A percentile compares a stretch with the other conserved stretches of the same genome.
phyloP scores from a whole-genome alignment of 92 coral and sea anemone genomes.

The Epizoanthus illoricatus region DNA sequence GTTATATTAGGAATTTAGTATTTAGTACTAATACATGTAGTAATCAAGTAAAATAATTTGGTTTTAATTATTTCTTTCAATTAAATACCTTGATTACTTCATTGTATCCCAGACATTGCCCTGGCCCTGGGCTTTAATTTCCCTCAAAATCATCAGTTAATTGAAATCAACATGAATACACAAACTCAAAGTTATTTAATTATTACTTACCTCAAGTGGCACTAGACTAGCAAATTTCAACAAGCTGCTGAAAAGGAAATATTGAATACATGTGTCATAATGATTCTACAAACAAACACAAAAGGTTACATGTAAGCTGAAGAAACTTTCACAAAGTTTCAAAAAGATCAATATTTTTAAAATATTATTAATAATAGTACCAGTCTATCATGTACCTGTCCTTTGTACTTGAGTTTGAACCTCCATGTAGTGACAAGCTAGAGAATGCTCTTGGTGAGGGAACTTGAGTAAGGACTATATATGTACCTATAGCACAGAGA shows the following conservation, averaged over 20 bases:
- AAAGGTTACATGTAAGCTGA: background rate
- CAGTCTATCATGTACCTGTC: background rate
- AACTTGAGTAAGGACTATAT: background rate
- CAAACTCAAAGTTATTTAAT: background rate
- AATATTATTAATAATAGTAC: background rate
- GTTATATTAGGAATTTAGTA: background rate
- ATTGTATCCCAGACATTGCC: no score
- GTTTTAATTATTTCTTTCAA: no score
- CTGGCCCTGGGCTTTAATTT: background rate
- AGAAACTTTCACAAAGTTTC: no score
- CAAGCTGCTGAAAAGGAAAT: background rate
- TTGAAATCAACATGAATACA: background rate
- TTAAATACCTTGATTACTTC: no score
- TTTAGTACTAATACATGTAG: background rate
- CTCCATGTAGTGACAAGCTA: background rate
- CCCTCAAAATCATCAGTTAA: background rate
- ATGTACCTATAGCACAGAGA: background rate
- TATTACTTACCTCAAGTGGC: conserved; percentile 20
- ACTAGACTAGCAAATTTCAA: background rate
- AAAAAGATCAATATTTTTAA: no score
- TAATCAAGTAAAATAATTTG: background rate
- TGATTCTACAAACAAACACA: background rate
- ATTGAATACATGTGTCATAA: background rate
- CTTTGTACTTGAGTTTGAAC: background rate
- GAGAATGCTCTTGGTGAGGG: background rate